Base-by-base conservation (phyloP, 2,113 vertebrate species). In the Aptenodytes forsteri region DNA sequence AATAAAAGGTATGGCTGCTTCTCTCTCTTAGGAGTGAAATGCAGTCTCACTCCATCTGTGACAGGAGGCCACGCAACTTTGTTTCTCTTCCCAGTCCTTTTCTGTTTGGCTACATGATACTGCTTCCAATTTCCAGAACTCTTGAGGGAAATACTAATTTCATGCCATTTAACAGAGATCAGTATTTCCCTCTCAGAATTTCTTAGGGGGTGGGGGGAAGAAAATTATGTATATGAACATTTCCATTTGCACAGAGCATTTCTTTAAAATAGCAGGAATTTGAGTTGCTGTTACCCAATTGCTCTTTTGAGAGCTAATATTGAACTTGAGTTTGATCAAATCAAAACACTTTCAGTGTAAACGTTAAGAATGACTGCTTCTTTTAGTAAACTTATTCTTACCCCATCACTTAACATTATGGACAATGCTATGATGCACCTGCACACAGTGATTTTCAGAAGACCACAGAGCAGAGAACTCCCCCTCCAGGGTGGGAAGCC, bases 201-300 rank as follows among this genome's bases (percentile, higher is more conserved):
- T 71, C 32, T 29, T 16, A 40, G 11, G 8, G 10, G 3, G 1
- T 11, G 16, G 21, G 4, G 4, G 8, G 3, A 44, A 40, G 30
- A 79, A 75, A 67, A 17, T 22, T 10, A 26, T 0, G 0, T 16
- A 29, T 19, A 54, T 2, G 1, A 70, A 38, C 13, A 80, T 26
- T 85, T 58, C 18, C 47, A 47, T 40, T 56, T 56, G 36, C 44
- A 73, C 19, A 34, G 25, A 58, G 5, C 4, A 34, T 16, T n/a
- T 30, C 40, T 69, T 50, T 52, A 81, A 73, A 78, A 30, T 5
- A 27, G 3, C 16, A 47, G 29, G 38, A 34, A 54, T 7, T 7
- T 7, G 27, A 61, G 19, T 9, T 32, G 38, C 36, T n/a, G 20
- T 20, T 17, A 56, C 14, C 6, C 0, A 0, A 30, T 2, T 14